phyloP scores from a whole-genome alignment of 2,888 invertebrate species.

The Gryllus longicercus region DNA sequence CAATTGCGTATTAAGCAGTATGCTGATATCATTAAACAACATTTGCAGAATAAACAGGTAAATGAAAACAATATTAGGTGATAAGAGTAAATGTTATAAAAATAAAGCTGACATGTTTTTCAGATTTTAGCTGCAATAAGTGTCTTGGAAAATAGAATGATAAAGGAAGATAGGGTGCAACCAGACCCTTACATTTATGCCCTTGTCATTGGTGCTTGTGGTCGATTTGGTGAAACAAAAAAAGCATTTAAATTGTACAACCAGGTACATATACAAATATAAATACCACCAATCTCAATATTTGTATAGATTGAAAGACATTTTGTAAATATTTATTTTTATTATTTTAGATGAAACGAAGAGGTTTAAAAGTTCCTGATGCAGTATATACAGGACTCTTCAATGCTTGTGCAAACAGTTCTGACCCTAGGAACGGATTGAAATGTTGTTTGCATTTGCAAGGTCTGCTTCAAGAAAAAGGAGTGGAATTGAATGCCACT shows the following conservation, averaged over 20 bases:
- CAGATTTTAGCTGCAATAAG: slow-evolving; percentile 68
- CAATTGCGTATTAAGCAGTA: slow-evolving; percentile 63
- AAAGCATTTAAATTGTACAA: slow-evolving; percentile 81
- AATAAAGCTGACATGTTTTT: neutral
- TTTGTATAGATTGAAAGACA: neutral
- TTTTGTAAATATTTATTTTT: slow-evolving; percentile 18
- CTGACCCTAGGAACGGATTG: slow-evolving; percentile 65
- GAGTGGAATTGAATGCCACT: slow-evolving; percentile 64
- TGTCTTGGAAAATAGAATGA: slow-evolving; percentile 72
- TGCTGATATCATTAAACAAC: slow-evolving; percentile 66
- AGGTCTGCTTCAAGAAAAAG: slow-evolving; percentile 65
- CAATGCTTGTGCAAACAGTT: slow-evolving; percentile 82
- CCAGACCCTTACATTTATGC: slow-evolving; percentile 78
- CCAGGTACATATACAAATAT: slow-evolving; percentile 46
- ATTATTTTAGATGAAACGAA: slow-evolving; percentile 65
- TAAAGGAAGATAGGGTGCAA: slow-evolving; percentile 71
- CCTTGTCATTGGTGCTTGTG: slow-evolving; percentile 78
- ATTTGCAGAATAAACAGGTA: slow-evolving; percentile 60
- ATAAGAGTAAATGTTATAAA: neutral
- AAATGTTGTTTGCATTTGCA: slow-evolving; percentile 63
- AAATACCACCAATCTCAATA: neutral
- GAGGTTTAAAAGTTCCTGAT: slow-evolving; percentile 63
- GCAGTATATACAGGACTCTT: slow-evolving; percentile 82
- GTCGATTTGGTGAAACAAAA: slow-evolving; percentile 76
- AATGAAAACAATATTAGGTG: slow-evolving; percentile 3